A percentile compares a stretch with the other conserved stretches of the same genome.
Conservation (phyloP, 2,888 invertebrate genomes). For the Megalurothrips usitatus region DNA sequence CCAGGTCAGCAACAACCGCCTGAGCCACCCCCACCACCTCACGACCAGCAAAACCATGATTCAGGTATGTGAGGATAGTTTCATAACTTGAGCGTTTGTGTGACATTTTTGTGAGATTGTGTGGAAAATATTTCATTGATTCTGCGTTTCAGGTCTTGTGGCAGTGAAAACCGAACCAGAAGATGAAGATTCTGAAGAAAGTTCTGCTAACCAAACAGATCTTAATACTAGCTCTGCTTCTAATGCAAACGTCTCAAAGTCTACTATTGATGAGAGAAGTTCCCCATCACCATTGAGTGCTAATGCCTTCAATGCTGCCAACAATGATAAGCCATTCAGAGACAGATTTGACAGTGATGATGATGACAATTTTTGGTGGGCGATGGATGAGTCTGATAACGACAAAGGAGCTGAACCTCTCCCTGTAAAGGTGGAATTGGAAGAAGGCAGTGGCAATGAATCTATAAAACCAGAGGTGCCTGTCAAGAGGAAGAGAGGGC, state of each 20-base stretch:
- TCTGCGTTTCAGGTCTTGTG: not conserved
- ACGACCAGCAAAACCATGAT: not conserved
- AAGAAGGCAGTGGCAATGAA: constrained; percentile 8
- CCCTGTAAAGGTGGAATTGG: not conserved
- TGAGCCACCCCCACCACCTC: not conserved
- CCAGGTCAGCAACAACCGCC: not conserved
- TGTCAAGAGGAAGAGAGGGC: not conserved
- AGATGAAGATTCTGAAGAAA: constrained; percentile 6
- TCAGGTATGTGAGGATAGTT: not conserved
- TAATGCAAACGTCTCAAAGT: not conserved
- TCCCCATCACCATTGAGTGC: not conserved
- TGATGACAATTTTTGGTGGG: constrained; percentile 19
- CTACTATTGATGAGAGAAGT: not conserved
- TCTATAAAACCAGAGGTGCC: not conserved
- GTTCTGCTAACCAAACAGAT: constrained; percentile 3
- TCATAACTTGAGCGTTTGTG: not conserved
- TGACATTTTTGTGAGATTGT: not conserved
- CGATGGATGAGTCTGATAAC: constrained; percentile 13
- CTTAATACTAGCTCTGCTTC: not conserved
- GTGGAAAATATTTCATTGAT: not conserved
- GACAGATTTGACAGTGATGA: constrained; percentile 20
- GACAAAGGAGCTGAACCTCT: constrained; percentile 1
- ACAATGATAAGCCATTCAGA: constrained; percentile 13
- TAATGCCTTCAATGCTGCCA: not conserved
- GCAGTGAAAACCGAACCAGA: constrained; percentile 11